A percentile compares a stretch with the other conserved stretches of the same genome.
These are phyloP conservation scores for Pararge aegeria DNA, from an alignment of 1,140 invertebrate species.

Conservation along the genomic window DNA sequence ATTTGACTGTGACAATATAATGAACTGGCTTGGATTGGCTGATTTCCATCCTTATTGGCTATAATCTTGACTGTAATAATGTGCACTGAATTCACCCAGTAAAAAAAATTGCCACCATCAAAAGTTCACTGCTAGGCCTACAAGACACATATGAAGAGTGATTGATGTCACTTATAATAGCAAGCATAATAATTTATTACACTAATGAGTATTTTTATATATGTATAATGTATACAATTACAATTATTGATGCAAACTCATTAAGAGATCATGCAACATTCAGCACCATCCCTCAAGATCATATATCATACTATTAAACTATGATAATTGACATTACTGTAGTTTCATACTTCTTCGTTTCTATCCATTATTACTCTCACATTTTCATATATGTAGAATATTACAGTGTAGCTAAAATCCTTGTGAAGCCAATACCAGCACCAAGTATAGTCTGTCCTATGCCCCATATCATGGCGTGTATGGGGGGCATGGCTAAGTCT, in stretches of 20 bases:
- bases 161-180: constrained; percentile 13
- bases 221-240: constrained; percentile 12
- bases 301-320: constrained; percentile 40
- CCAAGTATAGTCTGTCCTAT: constrained; percentile 94
- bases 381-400: constrained; percentile 27
- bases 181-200: constrained; percentile 18
- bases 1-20: no score
- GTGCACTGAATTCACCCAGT: background rate
- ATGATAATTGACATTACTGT: constrained; percentile 66
- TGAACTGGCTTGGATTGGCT: no score
- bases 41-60: no score
- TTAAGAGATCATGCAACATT: constrained; percentile 31
- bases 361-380: constrained; percentile 20
- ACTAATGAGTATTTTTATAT: constrained; percentile 32
- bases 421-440: constrained; percentile 93
- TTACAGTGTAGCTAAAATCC: constrained; percentile 95
- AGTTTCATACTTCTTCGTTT: constrained; percentile 31
- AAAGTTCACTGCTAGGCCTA: background rate
- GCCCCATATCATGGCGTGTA: constrained; percentile 96
- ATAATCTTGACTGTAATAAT: no score
- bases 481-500: constrained; percentile 91
- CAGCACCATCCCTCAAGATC: constrained; percentile 41
- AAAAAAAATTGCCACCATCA: background rate
- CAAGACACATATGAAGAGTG: constrained; percentile 1
- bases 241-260: constrained; percentile 16